Base-by-base conservation (phyloP, 2,113 vertebrate species). In the Melanerpes formicivorus region DNA sequence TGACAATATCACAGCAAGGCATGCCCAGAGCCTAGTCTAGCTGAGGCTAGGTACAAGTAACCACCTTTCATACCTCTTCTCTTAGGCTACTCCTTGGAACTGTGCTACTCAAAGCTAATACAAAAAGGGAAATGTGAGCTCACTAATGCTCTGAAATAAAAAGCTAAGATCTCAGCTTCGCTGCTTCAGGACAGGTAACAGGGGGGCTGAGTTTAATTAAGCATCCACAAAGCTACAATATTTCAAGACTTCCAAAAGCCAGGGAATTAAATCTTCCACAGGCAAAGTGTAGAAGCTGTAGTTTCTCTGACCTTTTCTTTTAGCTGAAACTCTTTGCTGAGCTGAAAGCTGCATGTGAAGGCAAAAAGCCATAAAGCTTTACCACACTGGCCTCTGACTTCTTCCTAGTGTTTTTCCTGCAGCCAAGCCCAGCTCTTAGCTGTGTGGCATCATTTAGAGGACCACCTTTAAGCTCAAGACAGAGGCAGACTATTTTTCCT, bases 391-490 rank as follows among this genome's bases (percentile, higher is more conserved):
- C 44, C 44, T 86, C 48, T 80, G 58, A 48, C 50, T 32, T 8
- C 22, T 69, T 80, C 48, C n/a, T n/a, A 23, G 19, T 14, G 15
- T 14, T 54, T 60, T 67, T 29, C 26, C 58, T 50, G 30, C 34
- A 55, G 29, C 25, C 3, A 1, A 74, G 29, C 37, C 3, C 63
- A 46, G n/a, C n/a, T 8, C 44, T 48, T 7, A 17, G 8, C 52
- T 71, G 3, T 0, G 0, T 52, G 54, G 7, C 18, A 46, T 18
- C 2, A 0, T 70, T 82, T n/a, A 52, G 62, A 44, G 29, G 25
- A 56, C 10, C 5, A 42, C 30, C 4, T 23, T 55, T 44, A 54
- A 40, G 14, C 46, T 86, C 11, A 19, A 46, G 34, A 74, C 15
- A 67, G 27, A 75, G 27, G 10, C 16, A 80, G 76, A 56, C 6